Evolutionary conservation across 2,113 vertebrate genomes (phyloP), one percentile per base, ranked within the genome.

Genomic region (Microcebus lehilahytsara): DNA sequence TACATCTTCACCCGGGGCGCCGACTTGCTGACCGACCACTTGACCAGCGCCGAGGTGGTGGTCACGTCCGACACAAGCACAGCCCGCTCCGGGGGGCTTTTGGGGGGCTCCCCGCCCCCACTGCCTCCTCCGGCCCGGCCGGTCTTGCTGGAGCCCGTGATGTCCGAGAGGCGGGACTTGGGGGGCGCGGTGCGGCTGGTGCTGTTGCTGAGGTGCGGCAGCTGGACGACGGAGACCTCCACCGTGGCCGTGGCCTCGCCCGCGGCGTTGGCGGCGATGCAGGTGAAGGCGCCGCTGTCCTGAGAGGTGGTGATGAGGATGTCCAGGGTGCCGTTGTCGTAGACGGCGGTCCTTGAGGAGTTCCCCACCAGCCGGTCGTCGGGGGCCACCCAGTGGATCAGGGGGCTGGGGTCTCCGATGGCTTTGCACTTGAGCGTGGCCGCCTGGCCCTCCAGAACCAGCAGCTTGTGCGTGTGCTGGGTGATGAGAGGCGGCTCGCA

Each of bases 1-100:
- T 99, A 99, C 99, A 99, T 99, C 99, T 99, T 99, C 96, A 99
- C 99, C 85, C 99, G 99, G 49, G 99, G 99, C 0, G 99, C 99
- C 0, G 99, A 99, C 98, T 99, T 99, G 99, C 99, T 99, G 94
- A 99, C 99, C 0, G 99, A 99, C 99, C 99, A 99, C 97, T 99
- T 99, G 93, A 99, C 98, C 97, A 99, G 97, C 94, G 99, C 99
- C 23, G 99, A 99, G 91, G 99, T 98, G 37, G 99, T 99, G 0
- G 99, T 99, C 98, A 99, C 99, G 37, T 99, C 99, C 4, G 99
- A 99, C 88, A 99, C 99, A 5, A 99, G 98, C 81, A 99, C 99
- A 67, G 99, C 98, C 91, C 99, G 99, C 95, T 99, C 99, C 0
- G 99, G 99, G 75, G 98, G 95, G 22, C 98, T 97, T 98, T 99